phyloP scores from a whole-genome alignment of 2,113 vertebrate genomes.

The Nyctereutes procyonoides region DNA sequence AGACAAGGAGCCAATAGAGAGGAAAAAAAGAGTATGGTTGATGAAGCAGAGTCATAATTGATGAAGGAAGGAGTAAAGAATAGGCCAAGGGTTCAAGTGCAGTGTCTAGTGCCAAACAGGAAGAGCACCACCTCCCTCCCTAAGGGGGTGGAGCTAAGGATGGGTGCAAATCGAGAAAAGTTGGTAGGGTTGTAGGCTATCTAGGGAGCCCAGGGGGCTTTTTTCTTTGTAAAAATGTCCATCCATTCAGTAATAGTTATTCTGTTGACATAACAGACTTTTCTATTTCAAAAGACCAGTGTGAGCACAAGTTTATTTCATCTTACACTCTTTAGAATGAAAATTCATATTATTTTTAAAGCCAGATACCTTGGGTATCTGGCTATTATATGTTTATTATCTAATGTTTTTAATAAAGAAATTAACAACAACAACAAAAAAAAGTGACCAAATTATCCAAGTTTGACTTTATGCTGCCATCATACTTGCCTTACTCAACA shows the following conservation, averaged over 20 bases:
- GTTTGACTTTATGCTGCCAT: conserved; percentile 38
- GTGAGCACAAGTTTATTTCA: neutral
- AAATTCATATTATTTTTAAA: conserved; percentile 1
- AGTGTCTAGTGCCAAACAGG: neutral
- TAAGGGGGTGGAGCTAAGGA: neutral
- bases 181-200: no score
- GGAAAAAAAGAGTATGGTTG: neutral
- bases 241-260: neutral
- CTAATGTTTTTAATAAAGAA: conserved; percentile 41
- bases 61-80: neutral
- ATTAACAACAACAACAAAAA: neutral
- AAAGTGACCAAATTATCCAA: neutral
- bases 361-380: neutral
- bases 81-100: neutral
- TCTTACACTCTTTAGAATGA: neutral
- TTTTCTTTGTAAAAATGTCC: neutral
- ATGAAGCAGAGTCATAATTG: neutral
- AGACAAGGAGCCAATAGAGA: neutral
- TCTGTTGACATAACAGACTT: neutral
- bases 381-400: neutral
- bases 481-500: neutral
- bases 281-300: neutral
- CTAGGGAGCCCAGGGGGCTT: neutral
- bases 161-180: neutral
- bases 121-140: neutral